phyloP scores from a whole-genome alignment of 2,797 vertebrate species.

The Dallia pectoralis region DNA sequence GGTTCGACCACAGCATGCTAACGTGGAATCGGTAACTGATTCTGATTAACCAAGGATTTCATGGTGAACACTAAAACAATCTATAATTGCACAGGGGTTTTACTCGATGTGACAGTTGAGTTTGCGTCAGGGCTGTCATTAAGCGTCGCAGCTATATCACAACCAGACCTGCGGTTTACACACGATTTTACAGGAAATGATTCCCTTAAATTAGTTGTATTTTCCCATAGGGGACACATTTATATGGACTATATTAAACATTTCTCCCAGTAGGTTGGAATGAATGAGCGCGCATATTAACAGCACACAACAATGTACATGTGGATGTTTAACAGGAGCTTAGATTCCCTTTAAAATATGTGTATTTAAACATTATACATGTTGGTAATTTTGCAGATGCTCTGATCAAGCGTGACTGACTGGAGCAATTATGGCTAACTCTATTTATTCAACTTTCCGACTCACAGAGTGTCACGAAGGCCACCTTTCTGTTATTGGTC shows the following conservation, averaged over 20 bases:
- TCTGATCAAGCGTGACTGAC: too few relatives aligned
- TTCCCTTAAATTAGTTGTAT: constrained; percentile 65
- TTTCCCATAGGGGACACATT: constrained; percentile 65
- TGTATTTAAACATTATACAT: too few relatives aligned
- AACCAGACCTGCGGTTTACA: constrained; percentile 37
- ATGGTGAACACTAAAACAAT: too few relatives aligned
- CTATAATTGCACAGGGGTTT: too few relatives aligned
- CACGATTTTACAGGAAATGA: constrained; percentile 63
- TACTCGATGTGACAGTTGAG: background rate
- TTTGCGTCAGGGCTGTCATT: constrained; percentile 29
- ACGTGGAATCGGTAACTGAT: too few relatives aligned
- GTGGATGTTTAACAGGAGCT: constrained; percentile 31
- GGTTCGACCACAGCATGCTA: too few relatives aligned
- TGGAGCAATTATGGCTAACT: too few relatives aligned
- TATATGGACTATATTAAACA: constrained; percentile 56
- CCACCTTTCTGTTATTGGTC: too few relatives aligned
- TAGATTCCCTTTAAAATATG: constrained; percentile 61
- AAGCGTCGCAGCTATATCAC: constrained; percentile 49
- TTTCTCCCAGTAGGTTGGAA: constrained; percentile 56
- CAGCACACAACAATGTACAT: constrained; percentile 54
- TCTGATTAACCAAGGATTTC: too few relatives aligned
- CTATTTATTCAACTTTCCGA: too few relatives aligned
- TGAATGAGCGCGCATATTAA: constrained; percentile 58
- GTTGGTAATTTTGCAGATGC: too few relatives aligned
- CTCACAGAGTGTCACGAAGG: too few relatives aligned